Percentiles rank a stretch among this genome's conserved stretches.
These are phyloP conservation scores for Dasyprocta punctata DNA, from an alignment of 2,113 vertebrate species.

Conservation along the genomic window DNA sequence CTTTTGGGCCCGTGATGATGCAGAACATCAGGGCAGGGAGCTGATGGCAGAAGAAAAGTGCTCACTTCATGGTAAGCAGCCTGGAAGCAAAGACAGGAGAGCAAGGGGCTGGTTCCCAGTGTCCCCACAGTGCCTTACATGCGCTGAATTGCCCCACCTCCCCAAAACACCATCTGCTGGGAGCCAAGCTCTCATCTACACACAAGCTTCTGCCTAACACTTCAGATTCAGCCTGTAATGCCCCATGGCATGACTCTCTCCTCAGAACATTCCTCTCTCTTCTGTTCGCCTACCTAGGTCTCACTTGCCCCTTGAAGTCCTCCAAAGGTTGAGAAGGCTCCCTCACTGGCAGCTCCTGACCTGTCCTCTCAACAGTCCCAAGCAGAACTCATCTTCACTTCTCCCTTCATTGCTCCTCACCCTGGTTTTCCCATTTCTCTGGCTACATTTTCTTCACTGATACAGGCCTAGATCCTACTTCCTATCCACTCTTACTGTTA, in stretches of 20 bases:
- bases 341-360: not conserved
- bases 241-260: too few species aligned
- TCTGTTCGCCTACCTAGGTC: not conserved
- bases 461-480: not conserved
- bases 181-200: not conserved
- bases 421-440: not conserved
- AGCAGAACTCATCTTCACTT: accelerated
- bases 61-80: not conserved
- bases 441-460: not conserved
- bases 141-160: not conserved
- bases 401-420: not conserved
- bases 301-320: not conserved
- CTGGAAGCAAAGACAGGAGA: not conserved
- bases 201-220: not conserved
- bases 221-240: not conserved
- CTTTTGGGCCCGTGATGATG: not conserved
- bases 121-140: not conserved
- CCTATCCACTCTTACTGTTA: not conserved
- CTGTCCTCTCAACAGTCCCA: not conserved
- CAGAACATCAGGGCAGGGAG: not conserved
- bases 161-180: not conserved
- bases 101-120: not conserved
- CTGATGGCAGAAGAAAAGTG: not conserved
- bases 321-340: not conserved
- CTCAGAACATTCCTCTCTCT: not conserved